Conservation (phyloP, 2,888 invertebrate genomes). For the Cataglyphis albicans region DNA sequence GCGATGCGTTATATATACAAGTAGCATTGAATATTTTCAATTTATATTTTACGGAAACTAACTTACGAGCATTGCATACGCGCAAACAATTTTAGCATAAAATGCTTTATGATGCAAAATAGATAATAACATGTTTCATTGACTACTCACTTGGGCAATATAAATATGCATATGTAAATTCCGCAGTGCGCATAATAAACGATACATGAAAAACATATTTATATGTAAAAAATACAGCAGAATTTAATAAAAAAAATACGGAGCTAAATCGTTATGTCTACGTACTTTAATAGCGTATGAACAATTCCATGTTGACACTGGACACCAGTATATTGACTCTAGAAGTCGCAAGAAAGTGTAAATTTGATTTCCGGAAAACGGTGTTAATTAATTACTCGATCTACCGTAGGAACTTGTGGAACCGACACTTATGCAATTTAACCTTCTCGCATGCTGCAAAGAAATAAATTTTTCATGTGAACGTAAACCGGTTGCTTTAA, state of each 20-base stretch:
- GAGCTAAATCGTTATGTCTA: not conserved
- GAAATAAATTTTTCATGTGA: not conserved
- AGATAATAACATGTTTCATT: conserved; percentile 21
- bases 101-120: conserved; percentile 29
- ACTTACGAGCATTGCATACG: conserved; percentile 15
- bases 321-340: not conserved
- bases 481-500: not conserved
- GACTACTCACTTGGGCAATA: not conserved
- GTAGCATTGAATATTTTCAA: not conserved
- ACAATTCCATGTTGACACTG: not conserved
- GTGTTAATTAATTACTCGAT: conserved; percentile 43
- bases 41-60: conserved; percentile 13
- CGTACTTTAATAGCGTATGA: not conserved
- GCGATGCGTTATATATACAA: no score
- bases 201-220: not conserved
- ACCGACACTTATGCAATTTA: conserved; percentile 2
- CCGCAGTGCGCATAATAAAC: not conserved
- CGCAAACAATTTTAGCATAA: not conserved
- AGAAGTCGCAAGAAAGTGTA: not conserved
- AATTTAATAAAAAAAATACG: not conserved
- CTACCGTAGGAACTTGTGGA: not conserved
- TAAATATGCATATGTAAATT: conserved; percentile 17
- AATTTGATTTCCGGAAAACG: conserved; percentile 24
- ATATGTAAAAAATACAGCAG: not conserved
- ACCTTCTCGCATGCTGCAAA: not conserved